Evolutionary conservation across 2,888 invertebrate species (phyloP).

Genomic region (Hyles lineata): DNA sequence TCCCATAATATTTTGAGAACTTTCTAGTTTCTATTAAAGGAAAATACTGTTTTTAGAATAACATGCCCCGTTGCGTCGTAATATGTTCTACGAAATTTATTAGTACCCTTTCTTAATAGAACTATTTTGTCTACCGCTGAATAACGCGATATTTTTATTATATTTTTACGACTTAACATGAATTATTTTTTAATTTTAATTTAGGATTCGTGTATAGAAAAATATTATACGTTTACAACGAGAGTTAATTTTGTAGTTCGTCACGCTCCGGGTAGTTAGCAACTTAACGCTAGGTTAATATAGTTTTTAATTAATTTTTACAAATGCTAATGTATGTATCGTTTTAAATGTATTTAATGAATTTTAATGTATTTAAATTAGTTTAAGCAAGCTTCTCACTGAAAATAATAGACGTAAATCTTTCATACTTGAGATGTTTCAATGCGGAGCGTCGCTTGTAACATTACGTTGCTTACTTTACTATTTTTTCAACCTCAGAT

Average conservation of each 20-base stretch:
- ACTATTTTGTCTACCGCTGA: no score
- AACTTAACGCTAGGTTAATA: constrained; percentile 3
- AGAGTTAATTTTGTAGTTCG: neutral
- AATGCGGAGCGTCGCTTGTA: neutral
- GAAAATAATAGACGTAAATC: constrained; percentile 22
- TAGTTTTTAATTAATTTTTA: constrained; percentile 25
- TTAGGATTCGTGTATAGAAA: no score
- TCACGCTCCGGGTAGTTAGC: constrained; percentile 18
- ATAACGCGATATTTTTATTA: neutral
- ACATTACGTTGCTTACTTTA: neutral
- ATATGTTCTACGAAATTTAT: no score
- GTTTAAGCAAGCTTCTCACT: constrained; percentile 19
- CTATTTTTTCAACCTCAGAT: neutral
- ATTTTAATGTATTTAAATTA: constrained; percentile 25
- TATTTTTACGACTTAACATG: neutral
- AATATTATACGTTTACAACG: neutral
- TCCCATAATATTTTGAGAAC: neutral
- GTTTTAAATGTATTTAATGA: constrained; percentile 21
- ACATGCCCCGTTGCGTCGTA: no score
- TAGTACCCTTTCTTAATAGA: no score
- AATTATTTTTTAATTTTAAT: neutral
- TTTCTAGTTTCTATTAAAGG: no score
- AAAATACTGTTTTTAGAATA: no score
- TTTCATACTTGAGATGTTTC: constrained; percentile 25
- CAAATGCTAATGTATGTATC: constrained; percentile 26